Conservation (phyloP, 2,888 invertebrate species). For the Tiphia femorata region DNA sequence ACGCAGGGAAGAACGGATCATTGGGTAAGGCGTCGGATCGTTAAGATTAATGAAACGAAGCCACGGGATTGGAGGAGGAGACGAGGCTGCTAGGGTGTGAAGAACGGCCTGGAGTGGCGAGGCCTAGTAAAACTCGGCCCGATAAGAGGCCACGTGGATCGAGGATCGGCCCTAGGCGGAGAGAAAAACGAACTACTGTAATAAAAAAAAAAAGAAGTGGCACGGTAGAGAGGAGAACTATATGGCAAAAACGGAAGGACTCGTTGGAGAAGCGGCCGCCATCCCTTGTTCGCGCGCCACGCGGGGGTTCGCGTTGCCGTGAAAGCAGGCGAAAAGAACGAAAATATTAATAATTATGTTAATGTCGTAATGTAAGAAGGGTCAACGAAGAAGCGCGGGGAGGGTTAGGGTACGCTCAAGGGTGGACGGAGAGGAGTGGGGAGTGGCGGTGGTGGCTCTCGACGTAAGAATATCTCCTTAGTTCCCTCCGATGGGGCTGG, state of each 20-base stretch:
- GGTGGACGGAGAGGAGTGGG: constrained; percentile 10
- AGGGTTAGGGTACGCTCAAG: background rate
- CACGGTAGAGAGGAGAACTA: background rate
- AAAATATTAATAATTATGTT: constrained; percentile 65
- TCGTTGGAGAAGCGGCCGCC: background rate
- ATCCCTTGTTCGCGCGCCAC: no score
- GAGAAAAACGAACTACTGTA: constrained; percentile 16
- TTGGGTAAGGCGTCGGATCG: constrained; percentile 28
- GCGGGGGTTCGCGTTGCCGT: no score
- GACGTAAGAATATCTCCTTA: constrained; percentile 66
- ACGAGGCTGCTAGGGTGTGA: constrained; percentile 12
- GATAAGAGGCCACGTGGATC: background rate
- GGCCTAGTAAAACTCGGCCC: background rate
- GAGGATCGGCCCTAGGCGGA: background rate
- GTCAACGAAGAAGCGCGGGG: constrained; percentile 10
- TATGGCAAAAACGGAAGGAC: constrained; percentile 2
- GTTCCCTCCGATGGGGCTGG: constrained; percentile 57
- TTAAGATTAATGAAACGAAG: constrained; percentile 44
- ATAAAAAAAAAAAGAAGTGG: constrained; percentile 4
- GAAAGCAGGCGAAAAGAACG: background rate
- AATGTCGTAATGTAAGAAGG: constrained; percentile 59
- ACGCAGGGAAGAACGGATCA: constrained; percentile 28
- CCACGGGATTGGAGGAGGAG: constrained; percentile 38
- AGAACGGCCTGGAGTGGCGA: background rate
- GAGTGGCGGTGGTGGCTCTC: constrained; percentile 53